These are phyloP conservation scores for Parapsyche elsis DNA, from an alignment of 1,140 invertebrate species.

Conservation along the genomic window DNA sequence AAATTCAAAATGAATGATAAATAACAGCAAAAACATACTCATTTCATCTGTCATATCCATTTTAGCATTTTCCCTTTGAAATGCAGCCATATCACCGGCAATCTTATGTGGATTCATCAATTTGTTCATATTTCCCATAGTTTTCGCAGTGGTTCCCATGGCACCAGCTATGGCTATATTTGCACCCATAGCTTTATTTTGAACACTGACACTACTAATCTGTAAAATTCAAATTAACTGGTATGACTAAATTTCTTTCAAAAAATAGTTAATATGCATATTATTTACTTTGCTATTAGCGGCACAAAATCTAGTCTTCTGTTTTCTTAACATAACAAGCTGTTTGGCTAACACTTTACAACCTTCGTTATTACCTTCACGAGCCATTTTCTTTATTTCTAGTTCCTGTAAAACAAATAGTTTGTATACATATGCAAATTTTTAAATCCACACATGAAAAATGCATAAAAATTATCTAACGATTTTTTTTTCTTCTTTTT, in stretches of 20 bases:
- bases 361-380: slow-evolving; percentile 86
- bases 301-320: slow-evolving; percentile 84
- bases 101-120: slow-evolving; percentile 88
- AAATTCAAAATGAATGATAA: not conserved
- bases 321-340: slow-evolving; percentile 86
- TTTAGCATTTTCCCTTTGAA: slow-evolving; percentile 83
- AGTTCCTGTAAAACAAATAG: slow-evolving; percentile 72
- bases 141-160: slow-evolving; percentile 87
- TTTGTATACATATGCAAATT: not conserved
- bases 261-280: not conserved
- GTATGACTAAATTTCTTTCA: not conserved
- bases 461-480: slow-evolving; percentile 65
- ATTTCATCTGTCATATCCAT: slow-evolving; percentile 97
- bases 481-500: slow-evolving; percentile 91
- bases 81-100: slow-evolving; percentile 83
- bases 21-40: slow-evolving; percentile 73
- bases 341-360: slow-evolving; percentile 89
- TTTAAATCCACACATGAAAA: slow-evolving; percentile 13
- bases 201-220: slow-evolving; percentile 81
- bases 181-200: slow-evolving; percentile 89
- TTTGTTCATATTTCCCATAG: slow-evolving; percentile 90
- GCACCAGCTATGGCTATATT: slow-evolving; percentile 87
- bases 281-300: slow-evolving; percentile 76
- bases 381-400: slow-evolving; percentile 91
- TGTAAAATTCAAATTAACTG: slow-evolving; percentile 60